Base-by-base conservation (phyloP, 2,888 invertebrate species). In the Halocaridina rubra region DNA sequence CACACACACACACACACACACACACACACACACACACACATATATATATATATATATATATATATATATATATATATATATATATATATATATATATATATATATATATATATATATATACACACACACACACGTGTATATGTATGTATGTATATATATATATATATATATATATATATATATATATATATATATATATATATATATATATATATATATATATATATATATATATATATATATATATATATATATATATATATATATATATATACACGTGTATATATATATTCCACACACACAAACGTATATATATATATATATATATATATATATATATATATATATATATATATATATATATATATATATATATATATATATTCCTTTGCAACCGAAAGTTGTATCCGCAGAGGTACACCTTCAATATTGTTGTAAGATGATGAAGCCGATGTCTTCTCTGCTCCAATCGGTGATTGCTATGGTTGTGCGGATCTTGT, bases 201-300 rank as follows among this genome's bases (percentile, higher is more conserved):
- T 22, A 71, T 13, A 29, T 16, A 30, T 30, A 71, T 24, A 64
- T 24, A 64, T 24, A 71, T 32, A 71, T 32, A 71, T 32, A 71
- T 32, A 71, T 32, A 71, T 32, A 71, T 32, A 71, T 32, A 71
- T 32, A 46, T 29, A 76, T 59, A 76, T 29, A 57, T 59, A 76
- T 29, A 76, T 59, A 76, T 29, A 57, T 59, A 57, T 59, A 57
- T 59, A 57, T 59, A 76, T 24, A 76, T 59, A 46, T n/a, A 46
- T 29, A 53, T 59, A 53, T 29, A 24, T 13, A 24, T 59, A 57
- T 29, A 53, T 59, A 53, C 16, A 53, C 19, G 27, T 27, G 3
- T 2, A 53, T 0, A 53, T 2, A 53, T 1, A 53, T 0, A 53
- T 29, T 19, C 33, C 13, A 46, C 22, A 46, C 27, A n/a, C 7